These are phyloP conservation scores for Ciconia stormi DNA, from an alignment of 2,113 vertebrate species.

Conservation along the genomic window DNA sequence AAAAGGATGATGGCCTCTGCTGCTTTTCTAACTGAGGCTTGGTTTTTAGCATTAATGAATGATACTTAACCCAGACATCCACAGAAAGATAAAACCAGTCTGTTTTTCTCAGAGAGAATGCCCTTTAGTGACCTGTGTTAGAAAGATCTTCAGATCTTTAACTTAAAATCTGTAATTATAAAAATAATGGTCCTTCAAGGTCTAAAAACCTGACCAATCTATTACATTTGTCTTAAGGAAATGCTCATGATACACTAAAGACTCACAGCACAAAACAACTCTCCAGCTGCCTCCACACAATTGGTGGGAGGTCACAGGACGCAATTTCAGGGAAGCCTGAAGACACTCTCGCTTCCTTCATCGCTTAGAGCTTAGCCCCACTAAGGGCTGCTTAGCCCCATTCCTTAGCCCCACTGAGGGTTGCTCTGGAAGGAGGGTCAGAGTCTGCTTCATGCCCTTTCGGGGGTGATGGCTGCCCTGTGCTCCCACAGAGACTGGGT, in stretches of 20 bases:
- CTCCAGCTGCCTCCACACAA: background rate
- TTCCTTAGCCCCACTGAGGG: background rate
- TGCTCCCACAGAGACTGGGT: background rate
- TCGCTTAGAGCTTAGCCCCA: background rate
- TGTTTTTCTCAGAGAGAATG: background rate
- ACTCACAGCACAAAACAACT: background rate
- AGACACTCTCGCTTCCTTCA: background rate
- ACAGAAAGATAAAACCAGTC: background rate
- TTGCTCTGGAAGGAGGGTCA: background rate
- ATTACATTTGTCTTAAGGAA: background rate
- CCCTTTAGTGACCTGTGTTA: background rate
- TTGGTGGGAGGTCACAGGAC: accelerated
- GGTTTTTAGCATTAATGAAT: background rate
- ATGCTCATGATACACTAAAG: background rate
- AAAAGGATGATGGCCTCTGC: background rate
- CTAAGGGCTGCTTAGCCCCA: background rate
- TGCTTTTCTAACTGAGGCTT: background rate
- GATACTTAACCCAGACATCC: background rate
- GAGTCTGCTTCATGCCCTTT: background rate
- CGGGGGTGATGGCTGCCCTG: background rate
- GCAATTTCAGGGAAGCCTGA: background rate
- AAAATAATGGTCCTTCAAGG: background rate
- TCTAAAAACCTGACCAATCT: background rate
- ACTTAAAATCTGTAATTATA: background rate
- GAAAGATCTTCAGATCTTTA: background rate